Evolutionary conservation across 1,140 invertebrate species (phyloP).

Genomic region (Solenopsis invicta): DNA sequence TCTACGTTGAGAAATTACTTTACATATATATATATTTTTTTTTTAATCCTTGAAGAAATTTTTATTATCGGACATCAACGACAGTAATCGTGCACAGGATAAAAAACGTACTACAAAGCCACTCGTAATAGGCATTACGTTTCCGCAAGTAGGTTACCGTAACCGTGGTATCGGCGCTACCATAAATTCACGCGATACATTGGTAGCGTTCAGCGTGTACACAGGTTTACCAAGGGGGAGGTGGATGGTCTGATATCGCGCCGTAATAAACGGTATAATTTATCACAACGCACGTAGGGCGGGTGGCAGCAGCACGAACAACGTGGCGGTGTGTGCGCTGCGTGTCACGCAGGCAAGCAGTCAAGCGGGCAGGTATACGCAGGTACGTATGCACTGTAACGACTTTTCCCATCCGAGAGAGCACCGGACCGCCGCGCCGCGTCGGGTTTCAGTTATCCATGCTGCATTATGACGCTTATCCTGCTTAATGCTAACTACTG

Average conservation of each 20-base stretch:
- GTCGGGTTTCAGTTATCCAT: conserved; percentile 56
- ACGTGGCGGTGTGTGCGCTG: conserved; percentile 70
- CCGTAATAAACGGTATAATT: conserved; percentile 65
- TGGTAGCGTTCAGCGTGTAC: conserved; percentile 48
- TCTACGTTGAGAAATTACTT: not conserved
- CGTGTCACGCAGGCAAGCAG: conserved; percentile 67
- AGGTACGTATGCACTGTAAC: conserved; percentile 55
- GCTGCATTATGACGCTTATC: conserved; percentile 63
- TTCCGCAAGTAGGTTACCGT: conserved; percentile 63
- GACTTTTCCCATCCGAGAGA: conserved; percentile 60
- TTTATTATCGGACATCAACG: not conserved
- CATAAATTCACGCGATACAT: conserved; percentile 64
- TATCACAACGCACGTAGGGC: conserved; percentile 53
- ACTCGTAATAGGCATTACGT: conserved; percentile 33
- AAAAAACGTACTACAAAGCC: conserved; percentile 7
- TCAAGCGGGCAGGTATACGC: conserved; percentile 24
- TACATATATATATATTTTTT: not conserved
- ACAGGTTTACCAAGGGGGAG: conserved; percentile 30
- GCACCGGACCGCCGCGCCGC: not conserved
- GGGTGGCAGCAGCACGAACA: conserved; percentile 40
- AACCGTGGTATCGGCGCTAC: conserved; percentile 61
- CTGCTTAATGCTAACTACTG: conserved; percentile 59
- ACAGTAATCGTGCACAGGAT: not conserved
- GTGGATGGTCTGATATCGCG: conserved; percentile 52
- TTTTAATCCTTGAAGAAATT: not conserved